Conservation (phyloP, 1,140 invertebrate genomes). For the Ostrea edulis region DNA sequence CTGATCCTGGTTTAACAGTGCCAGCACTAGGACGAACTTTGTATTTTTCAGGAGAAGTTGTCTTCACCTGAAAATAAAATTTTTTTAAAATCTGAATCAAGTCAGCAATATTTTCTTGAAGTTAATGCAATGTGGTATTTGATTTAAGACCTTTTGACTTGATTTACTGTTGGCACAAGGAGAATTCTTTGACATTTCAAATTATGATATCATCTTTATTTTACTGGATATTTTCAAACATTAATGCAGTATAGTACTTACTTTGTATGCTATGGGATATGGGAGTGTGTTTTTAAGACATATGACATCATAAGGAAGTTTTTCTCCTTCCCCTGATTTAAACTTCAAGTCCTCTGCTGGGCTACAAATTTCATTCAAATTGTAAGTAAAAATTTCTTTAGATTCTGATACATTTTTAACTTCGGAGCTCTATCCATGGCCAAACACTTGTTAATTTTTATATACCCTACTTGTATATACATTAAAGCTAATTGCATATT, state of each 20-base stretch:
- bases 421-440: too few species aligned
- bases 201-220: not conserved
- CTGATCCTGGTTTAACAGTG: slow-evolving; percentile 83
- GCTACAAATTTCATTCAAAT: slow-evolving; percentile 55
- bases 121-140: not conserved
- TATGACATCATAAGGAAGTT: slow-evolving; percentile 72
- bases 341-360: slow-evolving; percentile 74
- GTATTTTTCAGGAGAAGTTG: slow-evolving; percentile 92
- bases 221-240: not conserved
- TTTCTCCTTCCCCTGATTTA: slow-evolving; percentile 59
- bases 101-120: not conserved
- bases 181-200: not conserved
- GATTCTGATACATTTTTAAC: too few species aligned
- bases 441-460: too few species aligned
- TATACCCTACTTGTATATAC: too few species aligned
- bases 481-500: too few species aligned
- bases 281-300: slow-evolving; percentile 86
- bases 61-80: slow-evolving; percentile 84
- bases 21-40: slow-evolving; percentile 92
- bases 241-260: slow-evolving; percentile 62
- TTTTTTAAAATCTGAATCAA: slow-evolving; percentile 4
- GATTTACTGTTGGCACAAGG: not conserved
- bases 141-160: not conserved
- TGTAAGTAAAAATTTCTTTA: not conserved
- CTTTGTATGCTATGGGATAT: slow-evolving; percentile 87